Evolutionary conservation across 1,140 invertebrate genomes (phyloP), one percentile per base, ranked within the genome.

Genomic region (Eulimnadia texana): DNA sequence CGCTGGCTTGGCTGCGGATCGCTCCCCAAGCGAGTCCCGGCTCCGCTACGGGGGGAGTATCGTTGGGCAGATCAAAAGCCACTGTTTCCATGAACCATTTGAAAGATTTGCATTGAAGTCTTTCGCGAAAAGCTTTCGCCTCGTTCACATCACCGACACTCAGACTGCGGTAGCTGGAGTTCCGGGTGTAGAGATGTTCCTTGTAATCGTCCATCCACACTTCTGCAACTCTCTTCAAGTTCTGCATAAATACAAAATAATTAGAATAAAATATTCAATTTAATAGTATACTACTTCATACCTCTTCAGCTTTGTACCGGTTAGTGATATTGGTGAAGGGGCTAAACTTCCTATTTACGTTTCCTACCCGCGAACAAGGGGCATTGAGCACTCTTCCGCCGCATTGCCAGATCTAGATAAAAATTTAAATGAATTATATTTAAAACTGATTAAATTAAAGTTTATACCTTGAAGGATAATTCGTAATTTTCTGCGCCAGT

Each of bases 41-140:
- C 0, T 93, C 93, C 72, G 96, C 93, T 2, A 96, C 76, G 0
- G 90, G 86, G 16, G 94, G 94, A 76, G 97, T 98, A 62, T 84
- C 84, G 58, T 87, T 83, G 0, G 82, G 78, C 19, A 96, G 76
- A 76, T 98, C 94, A 74, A 95, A 96, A 0, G 94, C 93, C 27
- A 96, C 79, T 67, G 88, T 83, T 60, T 90, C 83, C 79, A 98
- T 96, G 67, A 96, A 98, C 94, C 94, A 98, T 50, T 87, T 85
- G 72, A 97, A 97, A 0, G 88, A 76, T 72, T 94, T 94, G 72
- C 94, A 98, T 0, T 92, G 75, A 0, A 95, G 75, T 62, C 77
- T 81, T 59, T 84, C 70, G 28, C 93, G 72, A 20, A 97, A 77
- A 0, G 79, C 83, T 66, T 80, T 82, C 71, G 94, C 91, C 62